phyloP scores from a whole-genome alignment of 2,113 vertebrate species.

The Ceyx melanurus region DNA sequence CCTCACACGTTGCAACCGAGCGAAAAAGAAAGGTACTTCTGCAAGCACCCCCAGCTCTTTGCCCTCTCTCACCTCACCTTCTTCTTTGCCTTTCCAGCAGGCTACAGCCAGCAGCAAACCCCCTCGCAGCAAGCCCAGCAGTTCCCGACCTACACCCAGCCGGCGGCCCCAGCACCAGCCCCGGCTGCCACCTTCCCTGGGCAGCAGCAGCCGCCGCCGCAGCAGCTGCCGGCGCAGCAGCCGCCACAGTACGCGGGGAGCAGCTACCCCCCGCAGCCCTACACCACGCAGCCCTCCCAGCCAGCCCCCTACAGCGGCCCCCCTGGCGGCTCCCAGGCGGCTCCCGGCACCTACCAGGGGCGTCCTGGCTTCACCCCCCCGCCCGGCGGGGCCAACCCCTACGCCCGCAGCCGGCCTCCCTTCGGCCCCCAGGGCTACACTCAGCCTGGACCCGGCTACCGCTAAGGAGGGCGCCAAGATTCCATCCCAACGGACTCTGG shows the following conservation, averaged over 20 bases:
- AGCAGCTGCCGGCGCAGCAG: conserved; percentile 82
- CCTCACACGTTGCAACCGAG: not conserved
- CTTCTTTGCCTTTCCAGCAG: conserved; percentile 75
- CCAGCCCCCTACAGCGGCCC: conserved; percentile 87
- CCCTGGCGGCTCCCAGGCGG: conserved; percentile 81
- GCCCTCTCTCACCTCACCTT: not conserved
- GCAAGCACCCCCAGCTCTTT: rapidly evolving
- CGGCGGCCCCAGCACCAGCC: conserved; percentile 86
- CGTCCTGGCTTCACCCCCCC: conserved; percentile 90
- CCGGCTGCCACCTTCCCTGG: conserved; percentile 76
- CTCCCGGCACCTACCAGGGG: conserved; percentile 83
- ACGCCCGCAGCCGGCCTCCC: conserved; percentile 89
- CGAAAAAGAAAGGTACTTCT: not conserved
- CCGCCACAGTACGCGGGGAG: conserved; percentile 87
- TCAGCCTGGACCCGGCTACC: conserved; percentile 95
- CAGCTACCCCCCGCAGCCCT: conserved; percentile 89
- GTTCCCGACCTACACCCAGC: conserved; percentile 89
- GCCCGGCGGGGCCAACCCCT: conserved; percentile 89
- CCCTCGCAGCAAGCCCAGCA: conserved; percentile 88
- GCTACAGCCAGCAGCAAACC: conserved; percentile 86
- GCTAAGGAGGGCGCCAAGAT: conserved; percentile 77
- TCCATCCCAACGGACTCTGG: conserved; percentile 69
- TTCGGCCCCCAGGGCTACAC: conserved; percentile 89
- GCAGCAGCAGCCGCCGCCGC: conserved; percentile 52
- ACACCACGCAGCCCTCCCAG: conserved; percentile 88